A percentile compares a stretch with the other conserved stretches of the same genome.
Conservation (phyloP, 2,113 vertebrate species). For the Clinocottus analis region DNA sequence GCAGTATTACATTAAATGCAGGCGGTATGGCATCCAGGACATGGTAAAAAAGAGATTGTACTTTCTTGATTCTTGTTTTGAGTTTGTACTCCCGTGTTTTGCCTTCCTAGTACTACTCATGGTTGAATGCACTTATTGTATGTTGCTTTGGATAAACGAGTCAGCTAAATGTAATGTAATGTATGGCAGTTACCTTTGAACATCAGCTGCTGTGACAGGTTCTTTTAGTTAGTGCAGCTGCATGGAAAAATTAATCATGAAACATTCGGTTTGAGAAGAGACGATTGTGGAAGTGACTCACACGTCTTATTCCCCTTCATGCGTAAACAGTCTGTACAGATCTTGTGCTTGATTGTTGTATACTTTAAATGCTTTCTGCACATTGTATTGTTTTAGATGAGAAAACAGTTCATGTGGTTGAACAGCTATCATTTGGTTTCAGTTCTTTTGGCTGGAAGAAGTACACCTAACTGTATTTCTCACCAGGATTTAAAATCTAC, state of each 20-base stretch:
- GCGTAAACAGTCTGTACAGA: constrained; percentile 5
- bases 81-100: too few species aligned
- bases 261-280: constrained; percentile 7
- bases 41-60: too few species aligned
- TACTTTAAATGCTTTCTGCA: constrained; percentile 25
- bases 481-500: not conserved
- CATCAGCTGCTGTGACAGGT: not conserved
- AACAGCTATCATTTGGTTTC: constrained; percentile 26
- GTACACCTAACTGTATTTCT: too few species aligned
- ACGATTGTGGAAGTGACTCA: constrained; percentile 35
- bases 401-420: constrained; percentile 18
- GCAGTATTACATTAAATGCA: not conserved
- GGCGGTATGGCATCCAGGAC: not conserved
- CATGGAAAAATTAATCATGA: not conserved
- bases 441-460: not conserved
- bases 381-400: constrained; percentile 29
- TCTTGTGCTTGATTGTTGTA: constrained; percentile 2
- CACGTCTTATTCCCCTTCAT: not conserved
- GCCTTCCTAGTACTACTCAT: too few species aligned
- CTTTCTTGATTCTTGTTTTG: too few species aligned
- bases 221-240: not conserved
- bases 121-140: too few species aligned
- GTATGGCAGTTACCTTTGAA: not conserved
- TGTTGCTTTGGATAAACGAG: too few species aligned
- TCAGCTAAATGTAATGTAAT: too few species aligned